A percentile compares a stretch with the other conserved stretches of the same genome.
Conservation (phyloP, 2,888 invertebrate species). For the Tipula vernalis region DNA sequence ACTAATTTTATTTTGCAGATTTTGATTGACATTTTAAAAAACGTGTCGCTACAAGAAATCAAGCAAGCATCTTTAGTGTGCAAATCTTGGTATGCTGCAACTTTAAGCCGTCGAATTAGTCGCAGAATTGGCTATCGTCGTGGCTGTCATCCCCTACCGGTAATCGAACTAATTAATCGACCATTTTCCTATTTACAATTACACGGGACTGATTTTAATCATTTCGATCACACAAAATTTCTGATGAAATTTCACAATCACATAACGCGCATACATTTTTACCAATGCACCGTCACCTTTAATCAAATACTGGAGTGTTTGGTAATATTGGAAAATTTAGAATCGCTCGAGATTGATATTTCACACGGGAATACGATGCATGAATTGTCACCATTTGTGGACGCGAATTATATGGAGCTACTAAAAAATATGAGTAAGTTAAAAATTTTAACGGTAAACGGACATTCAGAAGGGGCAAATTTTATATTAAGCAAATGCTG, state of each 20-base stretch:
- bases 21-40: neutral
- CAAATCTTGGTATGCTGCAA: neutral
- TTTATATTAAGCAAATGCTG: neutral
- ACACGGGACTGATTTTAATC: neutral
- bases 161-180: neutral
- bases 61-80: neutral
- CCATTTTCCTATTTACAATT: neutral
- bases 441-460: neutral
- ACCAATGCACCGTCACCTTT: neutral
- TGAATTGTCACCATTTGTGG: neutral
- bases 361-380: neutral
- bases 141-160: neutral
- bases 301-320: neutral
- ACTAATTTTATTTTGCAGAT: neutral
- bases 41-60: neutral
- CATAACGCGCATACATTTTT: neutral
- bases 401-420: neutral
- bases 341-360: neutral
- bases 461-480: neutral
- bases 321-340: neutral
- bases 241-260: neutral
- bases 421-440: neutral
- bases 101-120: neutral
- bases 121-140: neutral
- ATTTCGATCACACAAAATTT: neutral